Conservation (phyloP, 2,113 vertebrate species). For the Tragelaphus imberbis region DNA sequence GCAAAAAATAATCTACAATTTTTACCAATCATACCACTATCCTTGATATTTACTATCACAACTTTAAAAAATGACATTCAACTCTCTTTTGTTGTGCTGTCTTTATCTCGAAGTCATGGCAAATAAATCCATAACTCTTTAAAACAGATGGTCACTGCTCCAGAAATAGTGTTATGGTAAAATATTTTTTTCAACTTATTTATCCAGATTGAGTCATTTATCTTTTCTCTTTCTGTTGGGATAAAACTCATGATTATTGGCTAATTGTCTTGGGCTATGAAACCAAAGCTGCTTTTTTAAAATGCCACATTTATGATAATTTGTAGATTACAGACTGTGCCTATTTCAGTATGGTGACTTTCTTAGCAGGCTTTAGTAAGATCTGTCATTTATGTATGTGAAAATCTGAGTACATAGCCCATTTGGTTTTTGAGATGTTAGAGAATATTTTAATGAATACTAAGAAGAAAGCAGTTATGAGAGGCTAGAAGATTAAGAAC, state of each 20-base stretch:
- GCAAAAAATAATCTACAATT: not conserved
- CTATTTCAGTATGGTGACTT: not conserved
- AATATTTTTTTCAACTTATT: not conserved
- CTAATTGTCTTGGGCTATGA: not conserved
- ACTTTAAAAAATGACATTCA: not conserved
- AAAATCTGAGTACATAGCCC: not conserved
- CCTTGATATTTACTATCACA: not conserved
- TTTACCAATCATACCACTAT: not conserved
- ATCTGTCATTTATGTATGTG: not conserved
- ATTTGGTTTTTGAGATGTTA: not conserved
- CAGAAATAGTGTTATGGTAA: not conserved
- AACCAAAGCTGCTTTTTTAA: not conserved
- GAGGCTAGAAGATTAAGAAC: not conserved
- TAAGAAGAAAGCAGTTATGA: not conserved
- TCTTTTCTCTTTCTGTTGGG: not conserved
- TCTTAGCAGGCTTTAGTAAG: not conserved
- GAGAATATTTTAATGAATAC: slow-evolving; percentile 19
- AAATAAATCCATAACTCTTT: not conserved
- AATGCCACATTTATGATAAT: not conserved
- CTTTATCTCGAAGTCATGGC: not conserved
- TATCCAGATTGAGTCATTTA: not conserved
- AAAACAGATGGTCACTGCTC: not conserved
- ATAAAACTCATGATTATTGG: not conserved
- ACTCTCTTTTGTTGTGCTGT: not conserved
- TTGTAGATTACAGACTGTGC: not conserved